These are phyloP conservation scores for Oreochromis tanganicae DNA, from an alignment of 2,113 vertebrate species.

Conservation along the genomic window DNA sequence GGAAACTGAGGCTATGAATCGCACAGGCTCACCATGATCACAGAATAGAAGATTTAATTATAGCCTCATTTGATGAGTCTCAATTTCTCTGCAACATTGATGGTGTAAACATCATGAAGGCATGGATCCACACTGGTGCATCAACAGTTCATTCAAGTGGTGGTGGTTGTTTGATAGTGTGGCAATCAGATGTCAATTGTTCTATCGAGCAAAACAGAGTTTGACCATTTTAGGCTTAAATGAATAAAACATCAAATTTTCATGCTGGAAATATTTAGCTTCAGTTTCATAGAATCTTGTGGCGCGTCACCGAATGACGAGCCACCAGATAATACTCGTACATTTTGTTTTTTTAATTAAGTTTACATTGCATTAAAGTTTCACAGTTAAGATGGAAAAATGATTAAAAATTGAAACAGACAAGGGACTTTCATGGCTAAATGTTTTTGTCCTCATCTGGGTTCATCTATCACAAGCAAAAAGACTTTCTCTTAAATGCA, in stretches of 20 bases:
- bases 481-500: conserved; percentile 16
- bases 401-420: not conserved
- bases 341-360: not conserved
- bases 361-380: not conserved
- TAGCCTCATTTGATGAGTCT: not conserved
- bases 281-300: not conserved
- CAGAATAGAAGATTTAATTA: not conserved
- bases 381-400: not conserved
- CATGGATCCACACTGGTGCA: not conserved
- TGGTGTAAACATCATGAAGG: not conserved
- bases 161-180: not conserved
- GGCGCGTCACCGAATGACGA: not conserved
- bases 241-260: not conserved
- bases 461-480: conserved; percentile 20
- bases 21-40: not conserved
- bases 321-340: not conserved
- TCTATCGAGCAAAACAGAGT: not conserved
- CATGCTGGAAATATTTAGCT: not conserved
- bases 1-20: not conserved
- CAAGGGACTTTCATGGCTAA: not conserved
- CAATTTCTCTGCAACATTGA: not conserved
- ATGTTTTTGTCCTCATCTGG: conserved; percentile 16
- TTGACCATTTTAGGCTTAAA: not conserved
- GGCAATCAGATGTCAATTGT: not conserved
- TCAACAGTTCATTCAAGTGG: not conserved